Evolutionary conservation across 2,113 vertebrate genomes (phyloP).

Genomic region (Amia ocellicauda): DNA sequence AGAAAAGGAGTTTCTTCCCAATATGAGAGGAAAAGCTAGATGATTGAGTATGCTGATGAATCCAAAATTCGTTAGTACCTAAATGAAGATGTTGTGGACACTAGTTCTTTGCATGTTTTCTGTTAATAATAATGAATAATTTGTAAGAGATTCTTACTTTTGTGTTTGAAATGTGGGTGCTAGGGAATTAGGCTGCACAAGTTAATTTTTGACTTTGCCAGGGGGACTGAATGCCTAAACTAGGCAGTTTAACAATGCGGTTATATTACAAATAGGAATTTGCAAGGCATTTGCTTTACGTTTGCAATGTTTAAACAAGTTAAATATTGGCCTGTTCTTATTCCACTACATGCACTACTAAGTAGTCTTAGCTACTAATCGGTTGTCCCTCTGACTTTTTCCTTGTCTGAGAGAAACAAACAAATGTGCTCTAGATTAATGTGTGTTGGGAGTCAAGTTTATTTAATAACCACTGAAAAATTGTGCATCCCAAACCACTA

Average conservation of each 20-base stretch:
- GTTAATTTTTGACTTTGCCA: conserved; percentile 13
- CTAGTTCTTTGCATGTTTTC: no score
- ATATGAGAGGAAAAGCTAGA: no score
- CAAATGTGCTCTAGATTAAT: background rate
- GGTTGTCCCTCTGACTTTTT: background rate
- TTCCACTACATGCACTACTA: conserved; percentile 6
- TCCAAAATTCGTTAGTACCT: no score
- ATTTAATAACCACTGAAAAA: no score
- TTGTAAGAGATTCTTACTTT: no score
- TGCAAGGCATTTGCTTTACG: background rate
- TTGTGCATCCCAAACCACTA: background rate
- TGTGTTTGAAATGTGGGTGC: no score
- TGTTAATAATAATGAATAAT: no score
- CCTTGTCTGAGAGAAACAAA: background rate
- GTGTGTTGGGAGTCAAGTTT: background rate
- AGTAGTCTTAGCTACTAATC: background rate
- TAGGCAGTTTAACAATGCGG: conserved; percentile 14
- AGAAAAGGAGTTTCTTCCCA: no score
- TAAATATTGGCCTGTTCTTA: conserved; percentile 22
- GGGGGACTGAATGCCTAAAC: conserved; percentile 28
- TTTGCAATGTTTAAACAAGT: conserved; percentile 12
- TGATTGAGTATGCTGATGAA: no score
- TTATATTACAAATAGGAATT: conserved; percentile 14
- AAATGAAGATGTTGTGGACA: no score
- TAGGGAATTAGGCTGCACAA: no score